A percentile compares a stretch with the other conserved stretches of the same genome.
Conservation (phyloP, 2,888 invertebrate species). For the Strigamia maritima region DNA sequence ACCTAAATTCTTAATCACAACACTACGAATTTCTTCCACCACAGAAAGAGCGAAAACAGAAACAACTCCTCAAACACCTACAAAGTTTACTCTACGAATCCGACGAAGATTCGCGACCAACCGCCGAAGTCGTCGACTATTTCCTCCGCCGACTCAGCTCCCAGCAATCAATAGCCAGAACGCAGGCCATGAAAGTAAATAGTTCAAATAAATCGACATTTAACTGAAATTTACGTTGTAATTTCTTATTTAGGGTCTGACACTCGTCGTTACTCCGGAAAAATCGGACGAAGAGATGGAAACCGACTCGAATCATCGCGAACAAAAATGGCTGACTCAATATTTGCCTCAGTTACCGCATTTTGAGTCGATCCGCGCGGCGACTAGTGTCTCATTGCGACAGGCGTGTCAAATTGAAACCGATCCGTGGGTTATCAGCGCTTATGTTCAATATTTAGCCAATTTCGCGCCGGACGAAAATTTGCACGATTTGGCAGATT, state of each 20-base stretch:
- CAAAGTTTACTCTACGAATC: conserved; percentile 60
- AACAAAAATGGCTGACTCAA: conserved; percentile 52
- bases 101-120: conserved; percentile 56
- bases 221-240: too few species aligned
- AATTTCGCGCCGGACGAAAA: conserved; percentile 66
- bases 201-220: too few species aligned
- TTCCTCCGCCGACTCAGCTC: conserved; percentile 81
- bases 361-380: conserved; percentile 58
- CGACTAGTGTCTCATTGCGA: conserved; percentile 46
- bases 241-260: conserved; percentile 64
- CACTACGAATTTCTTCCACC: not conserved
- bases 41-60: conserved; percentile 69
- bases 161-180: conserved; percentile 70
- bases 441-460: conserved; percentile 81
- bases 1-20: too few species aligned
- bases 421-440: conserved; percentile 72
- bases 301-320: conserved; percentile 50
- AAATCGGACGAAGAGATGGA: conserved; percentile 43
- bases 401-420: conserved; percentile 86
- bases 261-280: conserved; percentile 62
- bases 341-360: conserved; percentile 69
- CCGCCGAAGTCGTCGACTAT: conserved; percentile 84
- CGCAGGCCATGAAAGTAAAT: conserved; percentile 66
- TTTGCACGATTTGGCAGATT: conserved; percentile 65
- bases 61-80: conserved; percentile 68